These are phyloP conservation scores for Alosa sapidissima DNA, from an alignment of 2,797 vertebrate species.

Conservation along the genomic window DNA sequence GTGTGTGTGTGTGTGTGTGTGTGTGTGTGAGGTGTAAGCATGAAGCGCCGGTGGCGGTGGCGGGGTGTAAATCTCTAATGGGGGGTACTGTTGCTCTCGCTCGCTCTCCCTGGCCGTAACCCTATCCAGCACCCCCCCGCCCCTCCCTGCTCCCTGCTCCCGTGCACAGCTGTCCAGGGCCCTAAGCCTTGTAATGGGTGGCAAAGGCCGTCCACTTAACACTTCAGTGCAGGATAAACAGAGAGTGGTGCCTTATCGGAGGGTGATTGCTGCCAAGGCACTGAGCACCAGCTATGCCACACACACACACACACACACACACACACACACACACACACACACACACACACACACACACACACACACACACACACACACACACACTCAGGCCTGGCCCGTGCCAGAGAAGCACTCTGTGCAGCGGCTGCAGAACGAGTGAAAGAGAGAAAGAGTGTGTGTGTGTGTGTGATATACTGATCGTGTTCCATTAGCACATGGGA, in stretches of 20 bases:
- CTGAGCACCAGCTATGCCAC: neutral
- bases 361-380: too few species aligned
- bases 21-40: neutral
- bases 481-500: neutral
- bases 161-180: conserved; percentile 1
- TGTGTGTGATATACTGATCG: too few species aligned
- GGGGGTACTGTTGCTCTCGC: neutral
- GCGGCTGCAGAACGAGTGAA: too few species aligned
- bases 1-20: conserved; percentile 28
- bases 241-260: neutral
- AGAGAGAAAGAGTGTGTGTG: neutral
- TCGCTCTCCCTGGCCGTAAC: neutral
- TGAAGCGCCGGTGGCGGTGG: neutral
- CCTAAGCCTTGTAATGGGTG: conserved; percentile 55
- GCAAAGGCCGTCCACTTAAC: conserved; percentile 42
- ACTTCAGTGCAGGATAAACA: conserved; percentile 37
- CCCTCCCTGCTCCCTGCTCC: neutral
- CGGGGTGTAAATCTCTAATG: conserved; percentile 22
- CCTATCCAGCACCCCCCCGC: neutral
- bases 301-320: too few species aligned
- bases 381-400: neutral
- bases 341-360: too few species aligned
- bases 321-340: too few species aligned
- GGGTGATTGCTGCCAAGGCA: neutral
- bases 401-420: neutral